Evolutionary conservation across 2,888 invertebrate genomes (phyloP).

Genomic region (Rhabditoides inermis): DNA sequence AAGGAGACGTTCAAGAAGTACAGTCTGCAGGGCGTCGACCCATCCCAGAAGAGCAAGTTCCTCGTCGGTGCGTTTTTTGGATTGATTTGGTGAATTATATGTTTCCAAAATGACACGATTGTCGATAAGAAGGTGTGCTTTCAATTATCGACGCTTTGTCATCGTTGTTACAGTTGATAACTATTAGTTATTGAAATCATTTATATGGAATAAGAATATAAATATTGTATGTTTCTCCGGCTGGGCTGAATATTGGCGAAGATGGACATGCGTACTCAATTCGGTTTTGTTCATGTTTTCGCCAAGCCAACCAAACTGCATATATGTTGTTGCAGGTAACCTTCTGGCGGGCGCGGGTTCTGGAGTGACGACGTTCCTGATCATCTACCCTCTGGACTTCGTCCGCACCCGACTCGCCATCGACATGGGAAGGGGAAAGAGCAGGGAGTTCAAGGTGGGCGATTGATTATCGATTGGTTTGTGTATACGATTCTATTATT

Average conservation of each 20-base stretch:
- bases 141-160: no score
- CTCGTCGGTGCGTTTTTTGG: constrained; percentile 19
- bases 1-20: constrained; percentile 46
- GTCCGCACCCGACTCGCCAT: constrained; percentile 79
- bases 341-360: constrained; percentile 84
- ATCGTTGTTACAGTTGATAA: no score
- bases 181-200: no score
- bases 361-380: constrained; percentile 82
- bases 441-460: background rate
- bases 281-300: background rate
- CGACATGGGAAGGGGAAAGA: constrained; percentile 72
- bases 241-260: no score
- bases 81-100: no score
- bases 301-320: no score
- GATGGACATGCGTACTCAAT: no score
- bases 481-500: background rate
- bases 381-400: constrained; percentile 88
- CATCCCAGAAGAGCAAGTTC: constrained; percentile 19
- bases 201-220: no score
- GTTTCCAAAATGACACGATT: no score
- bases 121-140: no score
- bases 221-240: no score
- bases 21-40: constrained; percentile 33
- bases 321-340: constrained; percentile 59
- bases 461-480: background rate